Evolutionary conservation across 2,888 invertebrate genomes (phyloP), one percentile per base, ranked within the genome.

Genomic region (Cheilosia pagana): DNA sequence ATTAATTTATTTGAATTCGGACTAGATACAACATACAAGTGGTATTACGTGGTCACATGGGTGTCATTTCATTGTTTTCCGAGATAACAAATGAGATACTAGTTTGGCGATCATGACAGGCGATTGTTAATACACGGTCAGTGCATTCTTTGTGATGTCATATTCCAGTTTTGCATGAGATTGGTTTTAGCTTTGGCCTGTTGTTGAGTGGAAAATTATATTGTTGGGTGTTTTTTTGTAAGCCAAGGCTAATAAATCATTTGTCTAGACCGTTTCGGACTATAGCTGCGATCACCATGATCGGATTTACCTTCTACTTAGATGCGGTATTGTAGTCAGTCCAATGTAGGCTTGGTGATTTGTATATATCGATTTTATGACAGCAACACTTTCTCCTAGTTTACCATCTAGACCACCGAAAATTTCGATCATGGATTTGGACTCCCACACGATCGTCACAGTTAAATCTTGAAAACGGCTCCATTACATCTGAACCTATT

Each of bases 111-210:
- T 68, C n/a, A 31, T 16, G 10, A 28, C 10, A n/a, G 10, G 14
- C 16, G 50, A 59, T 63, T 78, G 65, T 43, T 28, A 8, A 23
- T 50, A 59, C 39, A 50, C 43, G 60, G 43, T 48, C 39, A 53
- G 35, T 77, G 70, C 70, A 57, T 50, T 71, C 31, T 43, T 6
- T 55, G 68, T 57, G 63, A 76, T 76, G 45, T 75, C 81, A 81
- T 70, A 52, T 35, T 59, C 62, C 21, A 63, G 53, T 60, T 70
- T 76, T 21, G 21, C 21, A 50, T 53, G 41, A 23, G 23, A 72
- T 55, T 28, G 41, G 16, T n/a, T 39, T 21, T 10, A 41, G 31
- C 10, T 41, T 70, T 35, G 6, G 35, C 25, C 45, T 72, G 41
- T 59, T 74, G 59, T 41, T 45, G 3, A 10, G n/a, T 75, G 25